Evolutionary conservation across 2,888 invertebrate species (phyloP).

Genomic region (Campopleginae sp.): DNA sequence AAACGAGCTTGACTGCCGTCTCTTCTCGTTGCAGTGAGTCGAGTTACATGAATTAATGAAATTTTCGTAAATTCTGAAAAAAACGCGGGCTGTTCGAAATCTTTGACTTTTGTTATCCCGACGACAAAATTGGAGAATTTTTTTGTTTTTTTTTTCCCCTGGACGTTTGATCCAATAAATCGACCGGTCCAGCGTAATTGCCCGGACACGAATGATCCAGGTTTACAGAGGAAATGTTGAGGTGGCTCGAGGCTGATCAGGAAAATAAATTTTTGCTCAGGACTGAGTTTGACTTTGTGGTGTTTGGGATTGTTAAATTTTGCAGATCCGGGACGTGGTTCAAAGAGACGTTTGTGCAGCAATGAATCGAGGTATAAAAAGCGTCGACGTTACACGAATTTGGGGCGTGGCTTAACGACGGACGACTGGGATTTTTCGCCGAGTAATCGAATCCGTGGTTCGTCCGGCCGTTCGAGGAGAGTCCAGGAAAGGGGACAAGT

Average conservation of each 20-base stretch:
- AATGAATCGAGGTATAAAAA: constrained; percentile 48
- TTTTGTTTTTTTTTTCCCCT: too few relatives aligned
- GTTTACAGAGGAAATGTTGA: too few relatives aligned
- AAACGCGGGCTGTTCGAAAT: too few relatives aligned
- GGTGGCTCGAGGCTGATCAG: background rate
- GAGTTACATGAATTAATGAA: background rate
- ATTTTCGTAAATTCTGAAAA: too few relatives aligned
- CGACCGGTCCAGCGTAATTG: too few relatives aligned
- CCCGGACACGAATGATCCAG: too few relatives aligned
- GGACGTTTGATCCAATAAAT: too few relatives aligned
- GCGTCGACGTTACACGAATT: constrained; percentile 66
- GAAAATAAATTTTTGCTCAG: background rate
- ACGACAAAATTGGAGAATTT: too few relatives aligned
- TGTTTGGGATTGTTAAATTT: background rate
- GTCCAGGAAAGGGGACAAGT: constrained; percentile 64
- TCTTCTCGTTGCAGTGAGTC: constrained; percentile 60
- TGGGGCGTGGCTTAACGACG: constrained; percentile 50
- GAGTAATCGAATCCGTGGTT: constrained; percentile 67
- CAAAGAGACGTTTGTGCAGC: constrained; percentile 53
- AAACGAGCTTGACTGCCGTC: constrained; percentile 28
- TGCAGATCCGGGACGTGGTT: constrained; percentile 48
- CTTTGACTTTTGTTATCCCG: too few relatives aligned
- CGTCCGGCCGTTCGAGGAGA: constrained; percentile 66
- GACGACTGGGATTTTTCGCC: constrained; percentile 49
- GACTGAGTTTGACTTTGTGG: background rate